Evolutionary conservation across 2,797 vertebrate genomes (phyloP), one percentile per base, ranked within the genome.

Genomic region (Propithecus deckenii): DNA sequence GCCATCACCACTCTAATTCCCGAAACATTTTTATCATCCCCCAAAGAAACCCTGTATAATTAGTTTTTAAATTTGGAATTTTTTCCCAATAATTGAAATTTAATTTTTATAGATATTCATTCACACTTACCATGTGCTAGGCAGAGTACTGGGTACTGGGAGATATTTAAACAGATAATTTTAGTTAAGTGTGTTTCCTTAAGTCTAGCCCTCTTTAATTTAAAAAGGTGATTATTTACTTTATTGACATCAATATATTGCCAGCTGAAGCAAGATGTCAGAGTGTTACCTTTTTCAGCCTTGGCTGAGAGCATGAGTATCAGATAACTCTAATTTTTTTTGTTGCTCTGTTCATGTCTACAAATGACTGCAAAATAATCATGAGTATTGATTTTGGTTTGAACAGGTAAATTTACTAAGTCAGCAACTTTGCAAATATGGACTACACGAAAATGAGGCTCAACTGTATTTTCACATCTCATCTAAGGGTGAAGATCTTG

Each of bases 51-150:
- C 2, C 22, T 91, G 7, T 63, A 25, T 79, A 86, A 59, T 67
- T 86, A 25, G 11, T 50, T 97, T 92, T 97, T 76, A 80, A 83
- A 71, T 89, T 83, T 75, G 41, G 12, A 17, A n/a, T 75, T 91
- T 89, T 79, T 75, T 78, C 35, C 7, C 72, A 84, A 41, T 78
- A 46, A 61, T 71, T 71, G 32, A 38, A 50, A 71, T 61, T 94
- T 86, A 50, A 46, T 96, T 89, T 87, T 25, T 65, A 0, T 25
- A 83, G n/a, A 83, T 48, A 30, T 76, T 55, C 55, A 59, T 81
- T 4, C 30, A n/a, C 79, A 22, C 41, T 71, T 67, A 85, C 15
- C 55, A 2, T 43, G 15, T 91, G 46, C 32, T 81, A 86, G 76
- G 9, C 35, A 81, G 38, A 61, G 35, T 76, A 8, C 43, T 90